Evolutionary conservation across 2,888 invertebrate genomes (phyloP).

Genomic region (Cylloceria caligata): DNA sequence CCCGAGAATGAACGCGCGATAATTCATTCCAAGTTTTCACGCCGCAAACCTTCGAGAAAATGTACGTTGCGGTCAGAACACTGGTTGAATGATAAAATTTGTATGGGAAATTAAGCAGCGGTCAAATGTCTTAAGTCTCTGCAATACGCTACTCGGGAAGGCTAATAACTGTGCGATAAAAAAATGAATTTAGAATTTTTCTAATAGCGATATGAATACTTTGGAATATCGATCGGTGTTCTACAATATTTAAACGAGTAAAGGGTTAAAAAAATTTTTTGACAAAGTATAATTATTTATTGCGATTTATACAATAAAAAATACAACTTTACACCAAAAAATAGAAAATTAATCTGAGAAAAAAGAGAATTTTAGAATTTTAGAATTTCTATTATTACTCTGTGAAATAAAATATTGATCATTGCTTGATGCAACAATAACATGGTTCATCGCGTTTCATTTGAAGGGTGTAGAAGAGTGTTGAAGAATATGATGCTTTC

Average conservation of each 20-base stretch:
- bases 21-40: slow-evolving; percentile 35
- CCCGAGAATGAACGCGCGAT: slow-evolving; percentile 5
- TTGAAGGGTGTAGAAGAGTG: too few relatives aligned
- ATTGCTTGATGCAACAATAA: neutral
- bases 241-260: neutral
- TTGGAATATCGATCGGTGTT: neutral
- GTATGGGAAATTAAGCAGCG: neutral
- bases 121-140: neutral
- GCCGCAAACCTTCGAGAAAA: slow-evolving; percentile 27
- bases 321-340: too few relatives aligned
- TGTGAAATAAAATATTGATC: neutral
- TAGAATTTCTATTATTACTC: neutral
- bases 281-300: too few relatives aligned
- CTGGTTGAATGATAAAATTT: slow-evolving; percentile 9
- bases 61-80: slow-evolving; percentile 3
- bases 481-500: too few relatives aligned
- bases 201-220: neutral
- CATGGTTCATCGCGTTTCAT: too few relatives aligned
- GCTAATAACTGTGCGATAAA: neutral
- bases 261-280: neutral
- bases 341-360: too few relatives aligned
- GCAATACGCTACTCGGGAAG: neutral
- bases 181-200: neutral
- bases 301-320: too few relatives aligned
- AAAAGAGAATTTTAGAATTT: neutral